A percentile compares a stretch with the other conserved stretches of the same genome.
phyloP scores from a whole-genome alignment of 2,797 vertebrate genomes.

The Tympanoctomys barrerae region DNA sequence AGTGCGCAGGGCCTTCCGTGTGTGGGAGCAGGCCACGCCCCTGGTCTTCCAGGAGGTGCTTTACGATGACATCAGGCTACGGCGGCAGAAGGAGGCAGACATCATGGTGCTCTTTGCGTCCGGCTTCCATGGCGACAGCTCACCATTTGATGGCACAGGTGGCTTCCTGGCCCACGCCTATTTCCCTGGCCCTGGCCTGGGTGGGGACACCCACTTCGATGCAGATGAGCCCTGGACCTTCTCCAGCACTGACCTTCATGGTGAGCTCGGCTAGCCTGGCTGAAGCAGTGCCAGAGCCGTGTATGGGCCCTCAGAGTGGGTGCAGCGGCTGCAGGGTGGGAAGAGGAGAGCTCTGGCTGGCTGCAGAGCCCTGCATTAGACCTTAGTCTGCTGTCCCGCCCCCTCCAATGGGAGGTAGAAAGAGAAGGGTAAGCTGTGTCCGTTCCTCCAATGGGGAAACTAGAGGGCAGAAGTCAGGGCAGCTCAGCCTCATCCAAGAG shows the following conservation, averaged over 20 bases:
- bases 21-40: conserved; percentile 95
- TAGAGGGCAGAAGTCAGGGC: not conserved
- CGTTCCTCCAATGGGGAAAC: not conserved
- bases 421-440: not conserved
- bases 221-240: conserved; percentile 98
- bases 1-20: conserved; percentile 93
- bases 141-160: conserved; percentile 96
- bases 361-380: not conserved
- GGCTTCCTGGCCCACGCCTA: conserved; percentile 98
- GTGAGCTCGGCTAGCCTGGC: conserved; percentile 86
- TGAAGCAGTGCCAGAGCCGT: not conserved
- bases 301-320: not conserved
- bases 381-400: not conserved
- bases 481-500: not conserved
- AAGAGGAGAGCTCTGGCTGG: not conserved
- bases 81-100: conserved; percentile 94
- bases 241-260: conserved; percentile 93
- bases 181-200: conserved; percentile 97
- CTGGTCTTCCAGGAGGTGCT: conserved; percentile 95
- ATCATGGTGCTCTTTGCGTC: conserved; percentile 99
- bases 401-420: not conserved
- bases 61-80: conserved; percentile 94
- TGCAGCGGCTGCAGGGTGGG: not conserved
- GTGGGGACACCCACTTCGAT: conserved; percentile 97
- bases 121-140: conserved; percentile 97